Conservation (phyloP, 2,113 vertebrate genomes). For the Sarotherodon lohbergeri region DNA sequence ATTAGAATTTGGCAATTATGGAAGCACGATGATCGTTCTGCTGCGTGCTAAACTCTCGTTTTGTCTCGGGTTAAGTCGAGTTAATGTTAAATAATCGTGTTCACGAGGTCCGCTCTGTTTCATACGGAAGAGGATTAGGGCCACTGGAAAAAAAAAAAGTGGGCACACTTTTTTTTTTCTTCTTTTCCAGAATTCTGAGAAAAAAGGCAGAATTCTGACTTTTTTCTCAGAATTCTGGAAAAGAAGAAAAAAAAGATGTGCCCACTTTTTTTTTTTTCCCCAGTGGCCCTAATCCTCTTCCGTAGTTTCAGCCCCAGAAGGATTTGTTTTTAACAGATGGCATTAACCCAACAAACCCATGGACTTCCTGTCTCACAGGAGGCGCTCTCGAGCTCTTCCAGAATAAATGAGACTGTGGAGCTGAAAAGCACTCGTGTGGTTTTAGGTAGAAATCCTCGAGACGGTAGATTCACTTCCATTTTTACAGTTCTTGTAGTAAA, state of each 20-base stretch:
- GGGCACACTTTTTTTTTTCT: too few species aligned
- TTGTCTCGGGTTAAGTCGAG: background rate
- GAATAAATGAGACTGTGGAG: background rate
- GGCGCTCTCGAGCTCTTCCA: background rate
- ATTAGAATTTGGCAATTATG: background rate
- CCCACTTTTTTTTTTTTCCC: too few species aligned
- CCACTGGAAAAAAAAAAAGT: too few species aligned
- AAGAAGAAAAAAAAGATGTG: too few species aligned
- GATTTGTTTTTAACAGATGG: background rate
- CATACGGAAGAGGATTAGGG: too few species aligned
- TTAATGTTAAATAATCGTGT: background rate
- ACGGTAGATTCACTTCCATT: background rate
- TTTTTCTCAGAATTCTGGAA: too few species aligned
- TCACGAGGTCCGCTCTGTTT: fast-evolving
- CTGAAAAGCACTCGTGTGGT: background rate
- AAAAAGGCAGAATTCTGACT: too few species aligned
- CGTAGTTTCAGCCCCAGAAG: background rate
- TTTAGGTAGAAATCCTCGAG: background rate
- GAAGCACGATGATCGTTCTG: fast-evolving
- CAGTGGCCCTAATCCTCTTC: too few species aligned
- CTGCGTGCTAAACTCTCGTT: fast-evolving
- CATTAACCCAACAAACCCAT: background rate
- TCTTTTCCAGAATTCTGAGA: too few species aligned
- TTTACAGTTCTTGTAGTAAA: background rate
- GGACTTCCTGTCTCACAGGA: background rate